These are phyloP conservation scores for Nasonia vitripennis DNA, from an alignment of 1,140 invertebrate genomes.

Conservation along the genomic window DNA sequence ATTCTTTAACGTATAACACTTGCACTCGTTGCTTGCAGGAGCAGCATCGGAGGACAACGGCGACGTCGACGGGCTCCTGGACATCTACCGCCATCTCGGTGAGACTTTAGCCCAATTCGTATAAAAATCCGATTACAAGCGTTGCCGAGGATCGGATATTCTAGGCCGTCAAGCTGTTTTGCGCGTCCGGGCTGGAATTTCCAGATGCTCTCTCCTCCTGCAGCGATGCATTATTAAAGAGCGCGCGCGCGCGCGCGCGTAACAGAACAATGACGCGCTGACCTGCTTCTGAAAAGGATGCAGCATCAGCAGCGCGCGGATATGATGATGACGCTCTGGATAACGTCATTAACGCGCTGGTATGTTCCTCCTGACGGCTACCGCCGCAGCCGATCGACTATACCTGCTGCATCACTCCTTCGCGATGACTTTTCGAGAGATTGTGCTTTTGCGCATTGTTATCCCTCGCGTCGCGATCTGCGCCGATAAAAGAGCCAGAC, in stretches of 20 bases:
- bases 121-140: too few relatives aligned
- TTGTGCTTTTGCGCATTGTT: background rate
- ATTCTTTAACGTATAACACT: too few relatives aligned
- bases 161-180: background rate
- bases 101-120: constrained; percentile 52
- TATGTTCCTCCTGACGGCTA: background rate
- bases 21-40: background rate
- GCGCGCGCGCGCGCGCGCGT: background rate
- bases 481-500: background rate
- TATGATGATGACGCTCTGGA: background rate
- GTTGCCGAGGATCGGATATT: background rate
- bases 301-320: background rate
- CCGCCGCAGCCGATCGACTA: too few relatives aligned
- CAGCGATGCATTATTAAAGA: background rate
- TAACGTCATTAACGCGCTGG: constrained; percentile 27
- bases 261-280: constrained; percentile 34
- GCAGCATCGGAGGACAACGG: background rate
- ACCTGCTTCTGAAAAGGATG: constrained; percentile 43
- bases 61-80: constrained; percentile 19
- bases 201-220: background rate
- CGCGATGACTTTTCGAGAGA: too few relatives aligned
- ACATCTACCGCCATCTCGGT: constrained; percentile 62
- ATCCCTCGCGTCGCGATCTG: constrained; percentile 4
- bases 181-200: too few relatives aligned
- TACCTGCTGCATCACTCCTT: too few relatives aligned